phyloP scores from a whole-genome alignment of 2,113 vertebrate species.

The Mola mola region DNA sequence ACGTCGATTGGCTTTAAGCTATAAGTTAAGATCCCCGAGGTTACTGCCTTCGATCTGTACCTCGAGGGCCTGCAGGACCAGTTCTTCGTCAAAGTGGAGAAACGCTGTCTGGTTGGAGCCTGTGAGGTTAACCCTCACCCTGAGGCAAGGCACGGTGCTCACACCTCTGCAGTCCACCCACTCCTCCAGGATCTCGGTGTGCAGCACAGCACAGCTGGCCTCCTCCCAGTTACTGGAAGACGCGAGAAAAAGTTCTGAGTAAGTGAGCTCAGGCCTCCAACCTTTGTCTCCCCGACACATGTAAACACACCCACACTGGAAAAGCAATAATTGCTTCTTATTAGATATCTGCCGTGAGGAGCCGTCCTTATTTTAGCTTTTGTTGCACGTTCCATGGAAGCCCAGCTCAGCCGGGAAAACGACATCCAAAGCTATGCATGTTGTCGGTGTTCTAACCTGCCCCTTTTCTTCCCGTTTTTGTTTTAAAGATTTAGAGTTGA shows the following conservation, averaged over 20 bases:
- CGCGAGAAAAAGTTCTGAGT: constrained; percentile 1
- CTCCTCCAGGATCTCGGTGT: constrained; percentile 70
- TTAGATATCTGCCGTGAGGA: neutral
- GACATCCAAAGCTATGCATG: no score
- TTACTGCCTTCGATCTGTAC: constrained; percentile 59
- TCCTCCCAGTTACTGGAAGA: constrained; percentile 78
- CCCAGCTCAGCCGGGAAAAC: neutral
- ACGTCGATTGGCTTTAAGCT: no score
- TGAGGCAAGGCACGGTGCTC: constrained; percentile 79
- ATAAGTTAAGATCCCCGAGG: neutral
- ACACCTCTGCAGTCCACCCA: constrained; percentile 79
- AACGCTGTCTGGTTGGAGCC: constrained; percentile 66
- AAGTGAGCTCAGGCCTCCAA: neutral
- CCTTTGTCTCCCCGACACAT: neutral
- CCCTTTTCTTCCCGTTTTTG: no score
- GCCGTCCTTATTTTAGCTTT: neutral
- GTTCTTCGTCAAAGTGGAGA: constrained; percentile 84
- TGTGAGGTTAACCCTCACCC: constrained; percentile 78
- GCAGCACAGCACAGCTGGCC: constrained; percentile 76
- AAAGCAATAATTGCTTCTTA: neutral
- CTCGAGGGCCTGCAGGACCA: constrained; percentile 74
- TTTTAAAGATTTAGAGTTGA: no score
- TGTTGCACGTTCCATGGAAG: neutral
- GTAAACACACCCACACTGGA: neutral
- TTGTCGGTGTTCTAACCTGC: no score